These are phyloP conservation scores for Netelia fuscicornis DNA, from an alignment of 2,888 invertebrate genomes.

Conservation along the genomic window DNA sequence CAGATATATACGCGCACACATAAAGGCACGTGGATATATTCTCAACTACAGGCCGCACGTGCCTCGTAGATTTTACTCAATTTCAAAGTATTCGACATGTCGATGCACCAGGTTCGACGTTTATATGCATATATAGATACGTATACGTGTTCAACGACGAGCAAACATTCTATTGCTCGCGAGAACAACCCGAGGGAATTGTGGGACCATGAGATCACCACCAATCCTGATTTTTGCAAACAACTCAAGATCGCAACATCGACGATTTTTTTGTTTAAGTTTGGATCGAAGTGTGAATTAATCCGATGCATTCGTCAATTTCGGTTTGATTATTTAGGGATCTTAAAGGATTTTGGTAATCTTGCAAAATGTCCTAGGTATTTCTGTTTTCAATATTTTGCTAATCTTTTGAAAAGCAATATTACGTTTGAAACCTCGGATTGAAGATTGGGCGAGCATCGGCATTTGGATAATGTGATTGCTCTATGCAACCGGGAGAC, in stretches of 20 bases:
- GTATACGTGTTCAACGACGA: neutral
- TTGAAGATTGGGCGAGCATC: neutral
- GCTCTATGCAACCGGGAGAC: neutral
- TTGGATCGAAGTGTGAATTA: neutral
- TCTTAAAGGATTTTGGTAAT: too few species aligned
- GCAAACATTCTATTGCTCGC: slow-evolving; percentile 1
- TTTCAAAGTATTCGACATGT: slow-evolving; percentile 48
- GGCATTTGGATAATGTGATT: neutral
- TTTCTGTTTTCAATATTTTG: too few species aligned
- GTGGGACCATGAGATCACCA: neutral
- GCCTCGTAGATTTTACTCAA: slow-evolving; percentile 60
- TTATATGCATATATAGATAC: neutral
- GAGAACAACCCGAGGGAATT: neutral
- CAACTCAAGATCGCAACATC: neutral
- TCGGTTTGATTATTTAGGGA: too few species aligned
- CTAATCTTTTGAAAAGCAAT: too few species aligned
- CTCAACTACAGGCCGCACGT: slow-evolving; percentile 30
- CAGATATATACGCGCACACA: neutral
- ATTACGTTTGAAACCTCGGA: neutral
- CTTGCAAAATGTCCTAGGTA: too few species aligned
- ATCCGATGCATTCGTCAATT: neutral
- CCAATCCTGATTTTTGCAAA: neutral
- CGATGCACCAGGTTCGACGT: slow-evolving; percentile 19
- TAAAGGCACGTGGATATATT: neutral
- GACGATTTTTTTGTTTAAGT: neutral